phyloP scores from a whole-genome alignment of 1,140 invertebrate species.

The Bursaphelenchus mucronatus region DNA sequence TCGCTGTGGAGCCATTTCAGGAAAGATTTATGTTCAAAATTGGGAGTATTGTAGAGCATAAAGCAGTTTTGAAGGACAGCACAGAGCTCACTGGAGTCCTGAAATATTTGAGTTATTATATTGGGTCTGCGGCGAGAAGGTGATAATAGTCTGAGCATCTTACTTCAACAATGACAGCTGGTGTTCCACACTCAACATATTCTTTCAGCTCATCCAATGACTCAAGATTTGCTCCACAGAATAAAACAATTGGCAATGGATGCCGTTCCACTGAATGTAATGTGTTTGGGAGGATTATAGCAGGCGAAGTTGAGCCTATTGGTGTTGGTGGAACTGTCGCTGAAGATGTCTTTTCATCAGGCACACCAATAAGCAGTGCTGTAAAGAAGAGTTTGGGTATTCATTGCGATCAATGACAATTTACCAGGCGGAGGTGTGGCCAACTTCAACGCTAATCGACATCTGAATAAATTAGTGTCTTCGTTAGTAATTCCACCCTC shows the following conservation, averaged over 20 bases:
- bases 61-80: constrained; percentile 33
- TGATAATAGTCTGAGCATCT: neutral
- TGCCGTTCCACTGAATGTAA: constrained; percentile 40
- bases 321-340: constrained; percentile 11
- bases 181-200: constrained; percentile 51
- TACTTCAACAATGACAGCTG: constrained; percentile 47
- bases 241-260: constrained; percentile 52
- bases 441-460: constrained; percentile 21
- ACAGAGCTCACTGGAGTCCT: constrained; percentile 54
- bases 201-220: constrained; percentile 42
- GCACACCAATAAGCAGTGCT: constrained; percentile 21
- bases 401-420: neutral
- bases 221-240: constrained; percentile 38
- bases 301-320: constrained; percentile 21
- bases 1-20: constrained; percentile 34
- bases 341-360: constrained; percentile 7
- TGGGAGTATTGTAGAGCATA: constrained; percentile 40
- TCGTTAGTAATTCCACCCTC: neutral
- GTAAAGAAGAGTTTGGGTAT: neutral
- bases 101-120: constrained; percentile 4
- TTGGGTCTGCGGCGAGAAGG: constrained; percentile 18
- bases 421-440: constrained; percentile 8
- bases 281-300: constrained; percentile 41
- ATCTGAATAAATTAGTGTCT: constrained; percentile 2
- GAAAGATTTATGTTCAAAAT: constrained; percentile 44